Evolutionary conservation across 2,797 vertebrate genomes (phyloP), one percentile per base, ranked within the genome.

Genomic region (Neosilurus mollespiculum): DNA sequence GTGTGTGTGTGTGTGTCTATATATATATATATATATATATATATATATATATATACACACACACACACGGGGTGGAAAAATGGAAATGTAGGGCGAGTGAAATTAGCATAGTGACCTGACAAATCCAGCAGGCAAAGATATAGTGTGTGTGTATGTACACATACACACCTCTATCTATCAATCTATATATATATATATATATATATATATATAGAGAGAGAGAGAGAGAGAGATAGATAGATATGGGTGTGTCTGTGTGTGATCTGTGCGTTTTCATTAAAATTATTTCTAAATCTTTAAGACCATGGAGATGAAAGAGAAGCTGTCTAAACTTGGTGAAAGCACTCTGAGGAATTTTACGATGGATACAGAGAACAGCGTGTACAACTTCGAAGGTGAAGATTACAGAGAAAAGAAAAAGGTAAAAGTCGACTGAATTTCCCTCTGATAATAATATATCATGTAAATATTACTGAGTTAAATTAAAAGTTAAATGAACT

Each of bases 361-460:
- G 58, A 96, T 99, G 97, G 98, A 99, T 88, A 98, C 97, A 0
- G 98, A 99, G 81, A 98, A 96, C 80, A 95, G 98, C 0, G 98
- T 99, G 64, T 99, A 99, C 92, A 99, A 96, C 53, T 99, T 99
- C 82, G 98, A 99, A 94, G 98, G 98, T 24, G 98, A 99, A 91
- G 98, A 99, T 93, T 99, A 99, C 91, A 95, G 98, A 92, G 98
- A 99, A 91, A 99, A 99, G 92, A 98, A 99, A 89, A 99, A 99
- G 97, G 98, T 99, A 75, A 15, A 4, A 0, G n/a, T 37, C 9
- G 15, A 54, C 0, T 76, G 10, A 58, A 59, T 24, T 76, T 59
- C 1, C 51, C n/a, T 73, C 71, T 24, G 54, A 10, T 18, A 15
- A 56, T 22, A 2, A n/a, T n/a, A 58, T 20, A 20, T 24, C 0